Conservation (phyloP, 2,797 vertebrate genomes). For the Sciurus carolinensis region DNA sequence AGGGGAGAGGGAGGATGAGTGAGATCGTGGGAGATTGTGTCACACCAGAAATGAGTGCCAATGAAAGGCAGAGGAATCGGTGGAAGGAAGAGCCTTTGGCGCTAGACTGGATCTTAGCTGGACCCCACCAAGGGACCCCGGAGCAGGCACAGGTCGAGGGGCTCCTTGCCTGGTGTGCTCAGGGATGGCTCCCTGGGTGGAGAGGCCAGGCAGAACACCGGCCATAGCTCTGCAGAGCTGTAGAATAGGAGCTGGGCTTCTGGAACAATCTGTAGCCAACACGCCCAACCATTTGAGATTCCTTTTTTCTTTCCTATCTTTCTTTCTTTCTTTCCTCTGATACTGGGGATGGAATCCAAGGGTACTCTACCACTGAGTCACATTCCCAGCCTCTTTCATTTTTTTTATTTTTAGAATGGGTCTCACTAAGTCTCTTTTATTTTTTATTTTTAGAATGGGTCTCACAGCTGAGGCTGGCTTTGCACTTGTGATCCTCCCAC, state of each 20-base stretch:
- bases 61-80: not conserved
- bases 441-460: too few relatives aligned
- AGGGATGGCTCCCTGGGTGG: not conserved
- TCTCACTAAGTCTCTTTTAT: too few relatives aligned
- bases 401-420: too few relatives aligned
- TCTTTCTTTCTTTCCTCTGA: too few relatives aligned
- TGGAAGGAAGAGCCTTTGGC: not conserved
- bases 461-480: too few relatives aligned
- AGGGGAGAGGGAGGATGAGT: rapidly evolving
- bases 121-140: not conserved
- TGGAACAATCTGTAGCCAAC: not conserved
- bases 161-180: not conserved
- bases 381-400: too few relatives aligned
- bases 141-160: not conserved
- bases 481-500: too few relatives aligned
- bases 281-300: not conserved
- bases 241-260: not conserved
- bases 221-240: not conserved
- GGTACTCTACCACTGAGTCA: too few relatives aligned
- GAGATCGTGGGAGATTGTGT: rapidly evolving
- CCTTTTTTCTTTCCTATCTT: too few relatives aligned
- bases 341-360: too few relatives aligned
- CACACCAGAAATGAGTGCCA: not conserved
- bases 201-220: too few relatives aligned
- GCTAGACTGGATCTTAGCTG: not conserved